Evolutionary conservation across 2,113 vertebrate genomes (phyloP).

Genomic region (Dryoscopus gambensis): DNA sequence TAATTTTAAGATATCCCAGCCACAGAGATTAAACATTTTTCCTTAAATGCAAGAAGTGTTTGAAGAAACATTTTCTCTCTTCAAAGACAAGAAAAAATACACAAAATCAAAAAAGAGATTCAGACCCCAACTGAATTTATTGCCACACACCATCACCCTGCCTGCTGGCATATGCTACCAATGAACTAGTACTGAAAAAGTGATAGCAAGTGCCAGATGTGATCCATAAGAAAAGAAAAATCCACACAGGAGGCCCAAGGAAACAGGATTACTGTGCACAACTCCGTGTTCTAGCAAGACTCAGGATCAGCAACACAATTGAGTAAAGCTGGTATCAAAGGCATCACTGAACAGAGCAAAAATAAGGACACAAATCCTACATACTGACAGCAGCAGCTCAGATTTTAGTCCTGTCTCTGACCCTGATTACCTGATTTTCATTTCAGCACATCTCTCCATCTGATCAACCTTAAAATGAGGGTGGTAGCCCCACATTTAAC

Average conservation of each 20-base stretch:
- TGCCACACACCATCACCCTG: background rate
- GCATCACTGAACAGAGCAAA: background rate
- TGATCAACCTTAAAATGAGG: background rate
- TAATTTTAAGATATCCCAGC: background rate
- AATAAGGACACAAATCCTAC: background rate
- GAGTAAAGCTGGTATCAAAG: background rate
- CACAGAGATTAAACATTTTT: slow-evolving; percentile 13
- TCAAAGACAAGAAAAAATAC: background rate
- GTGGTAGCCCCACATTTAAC: background rate
- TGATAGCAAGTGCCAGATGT: background rate
- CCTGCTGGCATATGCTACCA: background rate
- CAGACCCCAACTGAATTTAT: background rate
- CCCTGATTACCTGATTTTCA: background rate
- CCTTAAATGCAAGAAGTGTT: background rate
- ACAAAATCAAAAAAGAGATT: background rate
- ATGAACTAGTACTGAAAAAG: background rate
- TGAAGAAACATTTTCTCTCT: background rate
- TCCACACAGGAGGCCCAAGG: background rate
- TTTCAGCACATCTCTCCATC: background rate
- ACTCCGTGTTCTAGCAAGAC: background rate
- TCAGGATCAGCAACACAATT: background rate
- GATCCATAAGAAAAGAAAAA: background rate
- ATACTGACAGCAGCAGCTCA: background rate
- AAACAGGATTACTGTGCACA: background rate
- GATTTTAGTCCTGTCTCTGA: background rate